Base-by-base conservation (phyloP, 2,113 vertebrate genomes). In the Silurus asotus region DNA sequence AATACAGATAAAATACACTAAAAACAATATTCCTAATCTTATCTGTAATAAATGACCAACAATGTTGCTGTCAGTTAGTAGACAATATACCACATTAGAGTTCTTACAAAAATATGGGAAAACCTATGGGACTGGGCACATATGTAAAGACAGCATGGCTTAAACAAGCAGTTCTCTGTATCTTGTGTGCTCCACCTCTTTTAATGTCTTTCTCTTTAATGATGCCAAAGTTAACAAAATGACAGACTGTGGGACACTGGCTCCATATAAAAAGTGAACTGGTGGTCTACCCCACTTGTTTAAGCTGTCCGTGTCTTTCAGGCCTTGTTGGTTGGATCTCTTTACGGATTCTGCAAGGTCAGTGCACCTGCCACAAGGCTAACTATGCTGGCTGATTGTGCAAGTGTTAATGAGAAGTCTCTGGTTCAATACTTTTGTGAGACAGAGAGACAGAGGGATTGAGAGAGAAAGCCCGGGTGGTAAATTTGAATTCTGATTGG, bases 221-320 rank as follows among this genome's bases (percentile, higher is more conserved):
- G 61, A 88, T 14, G 64, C 13, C n/a, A 28, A 70, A 70, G 28
- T 45, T 85, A 87, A 87, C 86, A 89, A 90, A 90, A 90, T 90
- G 90, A 89, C 86, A 89, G 88, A 86, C 74, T 90, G 87, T 83
- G 90, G 93, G 89, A 91, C 88, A 91, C 88, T 91, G 92, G 92
- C 87, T 93, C 89, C 82, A 88, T 88, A 94, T 92, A 90, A 91
- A 90, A 93, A 92, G 90, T 81, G 90, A 87, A 88, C 88, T 88
- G 93, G 93, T 94, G 93, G 94, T 94, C 94, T 87, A 80, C n/a
- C 74, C 89, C 89, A 87, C 91, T 91, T 92, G 88, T 83, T 25
- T 91, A 91, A 85, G 87, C 90, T 88, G 87, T 91, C 88, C 78
- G 64, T 85, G 45, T 48, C n/a, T 77, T n/a, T 53, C 80, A 56